Evolutionary conservation across 2,888 invertebrate species (phyloP), one percentile per base, ranked within the genome.

Genomic region (Xylophagus ater): DNA sequence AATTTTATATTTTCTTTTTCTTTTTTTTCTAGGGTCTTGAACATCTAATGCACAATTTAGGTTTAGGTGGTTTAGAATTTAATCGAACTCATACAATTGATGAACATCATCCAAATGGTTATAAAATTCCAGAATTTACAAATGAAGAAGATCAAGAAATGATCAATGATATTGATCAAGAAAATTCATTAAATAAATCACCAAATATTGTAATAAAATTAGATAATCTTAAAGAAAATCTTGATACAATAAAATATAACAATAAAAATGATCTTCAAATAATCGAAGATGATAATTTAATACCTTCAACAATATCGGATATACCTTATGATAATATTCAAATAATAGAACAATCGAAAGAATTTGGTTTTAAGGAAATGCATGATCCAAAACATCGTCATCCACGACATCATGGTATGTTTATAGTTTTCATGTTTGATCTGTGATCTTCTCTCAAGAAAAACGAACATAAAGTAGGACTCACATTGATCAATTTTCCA

Each of bases 31-130:
- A 77, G 77, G 79, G 79, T 9, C 74, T 79, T 48, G 79, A 80
- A 57, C 79, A 78, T 51, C 60, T 79, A 32, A 63, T 79, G 59
- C 71, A 71, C 51, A 78, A 69, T 51, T 58, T 79, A 14, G 78
- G 78, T 1, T 62, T 79, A n/a, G 78, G 78, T 1, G 73, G 73
- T 9, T 63, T 73, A 6, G 71, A 74, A 47, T 76, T 78, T 40
- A 55, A 57, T 10, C 56, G 58, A 10, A 51, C 49, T 2, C 64
- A 65, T 38, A 60, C 63, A 3, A 52, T 65, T 19, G 60, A 59
- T 4, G 52, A 62, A 39, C 64, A 65, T 41, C 55, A 57, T 40
- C 55, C 59, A 2, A 48, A 54, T 32, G 60, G 57, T 12, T 56
- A 51, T 34, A 52, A 53, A 30, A 40, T 46, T 4, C 46, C 43